Percentiles rank a stretch among this genome's conserved stretches.
Evolutionary conservation across 2,113 vertebrate species (phyloP).

Genomic region (Entomyzon cyanotis): DNA sequence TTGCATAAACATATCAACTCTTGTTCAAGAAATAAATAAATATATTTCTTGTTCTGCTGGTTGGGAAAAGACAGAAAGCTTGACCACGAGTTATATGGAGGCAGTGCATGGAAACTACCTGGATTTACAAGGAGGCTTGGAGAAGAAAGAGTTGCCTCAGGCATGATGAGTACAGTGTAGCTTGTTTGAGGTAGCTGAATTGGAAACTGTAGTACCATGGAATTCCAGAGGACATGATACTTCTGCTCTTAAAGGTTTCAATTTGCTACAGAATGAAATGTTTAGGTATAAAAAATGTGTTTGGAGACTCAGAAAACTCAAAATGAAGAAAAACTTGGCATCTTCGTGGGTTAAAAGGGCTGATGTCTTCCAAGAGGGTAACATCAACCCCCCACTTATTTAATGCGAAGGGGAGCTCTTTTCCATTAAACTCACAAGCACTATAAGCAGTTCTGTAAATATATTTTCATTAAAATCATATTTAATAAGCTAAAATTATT

Average conservation of each 20-base stretch:
- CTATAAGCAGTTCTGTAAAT: background rate
- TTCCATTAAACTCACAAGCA: background rate
- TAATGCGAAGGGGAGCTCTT: background rate
- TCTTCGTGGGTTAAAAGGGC: background rate
- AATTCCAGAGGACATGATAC: background rate
- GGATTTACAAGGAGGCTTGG: background rate
- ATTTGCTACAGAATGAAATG: background rate
- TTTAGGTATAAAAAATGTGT: background rate
- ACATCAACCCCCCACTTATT: background rate
- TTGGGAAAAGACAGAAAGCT: background rate
- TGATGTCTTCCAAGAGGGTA: background rate
- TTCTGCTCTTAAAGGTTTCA: background rate
- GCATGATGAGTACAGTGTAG: background rate
- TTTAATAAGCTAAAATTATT: background rate
- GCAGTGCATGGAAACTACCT: background rate
- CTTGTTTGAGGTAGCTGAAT: background rate
- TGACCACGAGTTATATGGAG: background rate
- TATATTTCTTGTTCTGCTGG: background rate
- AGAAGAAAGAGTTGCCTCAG: background rate
- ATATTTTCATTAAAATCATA: background rate
- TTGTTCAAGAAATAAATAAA: background rate
- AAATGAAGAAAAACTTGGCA: background rate
- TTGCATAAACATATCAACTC: background rate
- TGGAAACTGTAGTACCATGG: background rate
- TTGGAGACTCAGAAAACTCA: background rate